phyloP scores from a whole-genome alignment of 2,113 vertebrate genomes.

The Scophthalmus maximus region DNA sequence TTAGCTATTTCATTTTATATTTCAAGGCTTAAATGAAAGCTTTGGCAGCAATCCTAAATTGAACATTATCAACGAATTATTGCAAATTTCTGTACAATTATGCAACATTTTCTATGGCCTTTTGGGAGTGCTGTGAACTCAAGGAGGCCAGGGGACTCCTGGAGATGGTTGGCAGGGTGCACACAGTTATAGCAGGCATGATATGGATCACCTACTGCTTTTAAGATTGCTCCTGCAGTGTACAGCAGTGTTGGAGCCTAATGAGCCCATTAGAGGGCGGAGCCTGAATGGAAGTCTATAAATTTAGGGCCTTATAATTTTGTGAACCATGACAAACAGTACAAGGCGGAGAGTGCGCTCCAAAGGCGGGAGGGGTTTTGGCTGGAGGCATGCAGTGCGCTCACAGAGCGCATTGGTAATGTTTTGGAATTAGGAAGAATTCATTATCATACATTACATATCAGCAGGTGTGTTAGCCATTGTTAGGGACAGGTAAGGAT shows the following conservation, averaged over 20 bases:
- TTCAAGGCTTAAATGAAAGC: not conserved
- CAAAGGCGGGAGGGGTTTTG: not conserved
- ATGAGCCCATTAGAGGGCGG: conserved; percentile 26
- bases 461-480: conserved; percentile 12
- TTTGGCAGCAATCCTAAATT: not conserved
- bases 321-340: conserved; percentile 12
- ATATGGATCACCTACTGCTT: conserved; percentile 47
- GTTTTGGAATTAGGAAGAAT: conserved; percentile 32
- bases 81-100: not conserved
- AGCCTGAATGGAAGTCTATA: conserved; percentile 4
- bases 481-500: conserved; percentile 9
- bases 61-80: conserved; percentile 23
- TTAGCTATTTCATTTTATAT: not conserved
- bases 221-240: conserved; percentile 14
- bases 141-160: conserved; percentile 26
- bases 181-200: conserved; percentile 9
- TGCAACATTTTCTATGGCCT: conserved; percentile 8
- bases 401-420: conserved; percentile 22
- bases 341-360: not conserved
- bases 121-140: not conserved
- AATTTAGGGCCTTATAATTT: not conserved
- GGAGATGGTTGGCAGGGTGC: conserved; percentile 19
- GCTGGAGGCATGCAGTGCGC: conserved; percentile 20
- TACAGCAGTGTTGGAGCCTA: conserved; percentile 18
- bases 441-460: conserved; percentile 47